Conservation (phyloP, 2,113 vertebrate species). For the Grammomys dolichurus region DNA sequence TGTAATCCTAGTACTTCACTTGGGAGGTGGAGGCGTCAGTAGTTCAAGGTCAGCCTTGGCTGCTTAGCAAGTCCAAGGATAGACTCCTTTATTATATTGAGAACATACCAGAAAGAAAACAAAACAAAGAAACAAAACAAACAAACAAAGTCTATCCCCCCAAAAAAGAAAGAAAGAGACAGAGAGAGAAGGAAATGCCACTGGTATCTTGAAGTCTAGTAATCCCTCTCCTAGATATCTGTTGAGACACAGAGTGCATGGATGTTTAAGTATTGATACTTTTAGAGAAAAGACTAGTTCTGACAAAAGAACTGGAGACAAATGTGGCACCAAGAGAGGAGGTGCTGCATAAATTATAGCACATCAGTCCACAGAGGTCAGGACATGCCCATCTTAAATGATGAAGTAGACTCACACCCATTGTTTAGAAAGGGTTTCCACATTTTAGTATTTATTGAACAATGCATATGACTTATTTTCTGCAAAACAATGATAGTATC, state of each 20-base stretch:
- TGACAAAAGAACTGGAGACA: background rate
- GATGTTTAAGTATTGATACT: background rate
- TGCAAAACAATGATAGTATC: conserved; percentile 28
- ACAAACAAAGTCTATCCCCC: no score
- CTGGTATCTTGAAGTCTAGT: background rate
- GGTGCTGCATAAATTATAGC: background rate
- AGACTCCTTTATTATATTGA: no score
- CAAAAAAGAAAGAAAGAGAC: no score
- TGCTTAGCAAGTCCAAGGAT: background rate
- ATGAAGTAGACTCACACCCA: background rate
- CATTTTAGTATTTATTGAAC: background rate
- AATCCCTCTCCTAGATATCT: background rate
- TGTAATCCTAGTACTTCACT: background rate
- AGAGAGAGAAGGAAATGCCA: background rate
- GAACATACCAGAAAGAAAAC: background rate
- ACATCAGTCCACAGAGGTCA: background rate
- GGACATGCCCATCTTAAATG: background rate
- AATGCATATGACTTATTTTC: background rate
- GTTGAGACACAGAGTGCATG: background rate
- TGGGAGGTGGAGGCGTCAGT: background rate
- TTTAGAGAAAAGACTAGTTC: background rate
- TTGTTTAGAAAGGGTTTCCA: background rate
- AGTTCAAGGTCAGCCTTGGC: background rate
- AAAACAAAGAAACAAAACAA: background rate
- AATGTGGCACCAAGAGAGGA: background rate